phyloP scores from a whole-genome alignment of 2,113 vertebrate species.

The Sceloporus tristichus region DNA sequence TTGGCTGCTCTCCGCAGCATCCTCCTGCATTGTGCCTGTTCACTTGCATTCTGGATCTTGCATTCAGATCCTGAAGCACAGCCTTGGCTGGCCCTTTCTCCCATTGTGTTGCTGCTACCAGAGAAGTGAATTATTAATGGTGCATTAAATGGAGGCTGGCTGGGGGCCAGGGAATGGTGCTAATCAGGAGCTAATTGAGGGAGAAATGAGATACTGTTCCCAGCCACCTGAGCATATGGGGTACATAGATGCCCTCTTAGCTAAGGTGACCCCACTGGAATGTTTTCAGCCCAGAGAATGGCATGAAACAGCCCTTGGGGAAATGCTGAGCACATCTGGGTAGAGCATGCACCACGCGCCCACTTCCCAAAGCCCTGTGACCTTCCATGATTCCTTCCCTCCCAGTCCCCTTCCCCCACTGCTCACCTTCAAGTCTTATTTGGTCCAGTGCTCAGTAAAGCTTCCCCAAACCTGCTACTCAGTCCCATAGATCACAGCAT shows the following conservation, averaged over 20 bases:
- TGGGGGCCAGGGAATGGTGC: slow-evolving; percentile 72
- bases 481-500: background rate
- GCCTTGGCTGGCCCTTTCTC: slow-evolving; percentile 67
- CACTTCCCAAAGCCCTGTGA: background rate
- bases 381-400: background rate
- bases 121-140: slow-evolving; percentile 79
- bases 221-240: slow-evolving; percentile 14
- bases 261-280: slow-evolving; percentile 68
- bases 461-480: background rate
- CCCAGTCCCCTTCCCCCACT: background rate
- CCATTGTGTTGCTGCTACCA: slow-evolving; percentile 61
- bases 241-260: slow-evolving; percentile 38
- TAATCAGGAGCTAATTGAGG: slow-evolving; percentile 79
- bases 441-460: background rate
- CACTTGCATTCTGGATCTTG: slow-evolving; percentile 28
- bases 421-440: background rate
- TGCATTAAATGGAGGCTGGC: slow-evolving; percentile 73
- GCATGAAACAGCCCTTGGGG: background rate
- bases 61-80: slow-evolving; percentile 44
- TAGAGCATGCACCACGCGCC: background rate
- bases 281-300: no score
- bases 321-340: background rate
- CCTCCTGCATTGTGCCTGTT: slow-evolving; percentile 61
- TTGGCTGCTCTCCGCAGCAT: slow-evolving; percentile 27
- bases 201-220: slow-evolving; percentile 74